Conservation (phyloP, 2,888 invertebrate genomes). For the Zele albiditarsus region DNA sequence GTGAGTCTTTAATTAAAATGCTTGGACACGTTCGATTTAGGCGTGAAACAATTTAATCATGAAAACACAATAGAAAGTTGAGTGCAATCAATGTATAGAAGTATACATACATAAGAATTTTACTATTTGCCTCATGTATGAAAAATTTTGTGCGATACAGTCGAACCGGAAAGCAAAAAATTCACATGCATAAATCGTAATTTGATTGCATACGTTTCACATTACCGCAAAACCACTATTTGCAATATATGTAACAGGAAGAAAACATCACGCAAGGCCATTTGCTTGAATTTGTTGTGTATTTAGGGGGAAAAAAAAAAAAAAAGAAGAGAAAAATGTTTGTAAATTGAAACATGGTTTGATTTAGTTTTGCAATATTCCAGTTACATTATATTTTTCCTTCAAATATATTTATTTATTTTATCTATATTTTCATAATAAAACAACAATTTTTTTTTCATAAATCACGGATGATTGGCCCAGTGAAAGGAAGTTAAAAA, state of each 20-base stretch:
- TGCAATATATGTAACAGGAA: background rate
- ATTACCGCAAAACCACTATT: background rate
- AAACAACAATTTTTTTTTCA: background rate
- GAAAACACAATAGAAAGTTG: conserved; percentile 7
- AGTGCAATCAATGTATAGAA: background rate
- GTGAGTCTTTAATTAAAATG: background rate
- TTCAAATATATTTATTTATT: too few species aligned
- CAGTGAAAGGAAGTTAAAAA: background rate
- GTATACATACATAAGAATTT: background rate
- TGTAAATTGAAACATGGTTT: background rate
- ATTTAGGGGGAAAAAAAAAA: background rate
- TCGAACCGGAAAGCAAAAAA: background rate
- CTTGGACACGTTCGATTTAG: background rate
- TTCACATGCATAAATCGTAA: background rate
- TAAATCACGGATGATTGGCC: background rate
- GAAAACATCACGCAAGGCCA: conserved; percentile 8
- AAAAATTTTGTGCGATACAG: background rate
- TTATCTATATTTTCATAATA: too few species aligned
- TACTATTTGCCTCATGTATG: background rate
- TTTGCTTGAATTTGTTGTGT: background rate
- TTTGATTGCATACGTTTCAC: background rate
- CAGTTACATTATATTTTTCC: too few species aligned
- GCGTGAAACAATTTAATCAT: conserved; percentile 5
- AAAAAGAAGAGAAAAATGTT: background rate
- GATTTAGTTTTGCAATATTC: too few species aligned